phyloP scores from a whole-genome alignment of 1,140 invertebrate genomes.

The Apis laboriosa region DNA sequence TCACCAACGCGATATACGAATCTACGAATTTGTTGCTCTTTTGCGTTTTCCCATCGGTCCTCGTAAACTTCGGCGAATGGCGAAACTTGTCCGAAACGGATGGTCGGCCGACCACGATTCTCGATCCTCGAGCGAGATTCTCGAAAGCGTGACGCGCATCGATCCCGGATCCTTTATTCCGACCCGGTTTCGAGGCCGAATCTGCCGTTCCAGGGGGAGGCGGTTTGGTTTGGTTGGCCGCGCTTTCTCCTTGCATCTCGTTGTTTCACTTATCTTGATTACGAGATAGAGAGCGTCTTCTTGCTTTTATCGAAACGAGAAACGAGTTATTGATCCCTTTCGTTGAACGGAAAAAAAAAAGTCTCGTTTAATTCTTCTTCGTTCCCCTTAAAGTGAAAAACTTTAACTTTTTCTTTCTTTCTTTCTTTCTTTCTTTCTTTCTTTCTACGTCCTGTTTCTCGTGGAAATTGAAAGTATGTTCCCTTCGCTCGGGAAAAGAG shows the following conservation, averaged over 20 bases:
- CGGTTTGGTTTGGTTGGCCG: too few species aligned
- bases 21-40: background rate
- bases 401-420: background rate
- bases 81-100: background rate
- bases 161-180: background rate
- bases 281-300: background rate
- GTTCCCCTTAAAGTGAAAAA: too few species aligned
- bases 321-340: background rate
- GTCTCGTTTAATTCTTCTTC: background rate
- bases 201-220: background rate
- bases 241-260: background rate
- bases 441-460: background rate
- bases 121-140: background rate
- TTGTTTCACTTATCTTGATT: constrained; percentile 10
- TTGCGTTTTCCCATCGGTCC: background rate
- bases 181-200: background rate
- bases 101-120: background rate
- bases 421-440: background rate
- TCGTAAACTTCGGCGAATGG: background rate
- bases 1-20: background rate
- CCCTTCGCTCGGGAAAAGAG: background rate
- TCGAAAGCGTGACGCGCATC: background rate
- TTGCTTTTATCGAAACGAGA: background rate
- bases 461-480: background rate
- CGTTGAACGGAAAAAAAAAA: background rate